Percentiles rank a stretch among this genome's conserved stretches.
phyloP scores from a whole-genome alignment of 2,888 invertebrate species.

The Dichetophora obliterata region DNA sequence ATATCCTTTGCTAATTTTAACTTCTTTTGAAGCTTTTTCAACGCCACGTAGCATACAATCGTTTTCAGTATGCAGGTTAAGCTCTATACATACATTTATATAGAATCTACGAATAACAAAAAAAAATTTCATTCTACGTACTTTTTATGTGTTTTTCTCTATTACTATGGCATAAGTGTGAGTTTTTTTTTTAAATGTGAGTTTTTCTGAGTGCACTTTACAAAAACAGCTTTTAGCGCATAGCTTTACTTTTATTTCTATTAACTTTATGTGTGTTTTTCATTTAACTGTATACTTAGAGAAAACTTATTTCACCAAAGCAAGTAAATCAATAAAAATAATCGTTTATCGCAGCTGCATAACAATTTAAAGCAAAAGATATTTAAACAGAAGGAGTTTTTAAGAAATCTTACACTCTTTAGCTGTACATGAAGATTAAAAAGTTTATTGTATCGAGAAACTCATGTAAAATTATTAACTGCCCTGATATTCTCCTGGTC shows the following conservation, averaged over 20 bases:
- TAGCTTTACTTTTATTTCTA: neutral
- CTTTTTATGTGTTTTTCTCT: neutral
- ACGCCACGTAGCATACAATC: neutral
- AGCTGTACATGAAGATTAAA: too few species aligned
- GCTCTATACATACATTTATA: too few species aligned
- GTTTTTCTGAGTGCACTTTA: neutral
- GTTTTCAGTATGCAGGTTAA: neutral
- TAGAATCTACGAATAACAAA: neutral
- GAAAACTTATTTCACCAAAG: neutral
- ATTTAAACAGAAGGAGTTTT: too few species aligned
- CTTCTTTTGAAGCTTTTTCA: neutral
- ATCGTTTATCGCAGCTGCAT: too few species aligned
- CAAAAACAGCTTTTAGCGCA: conserved; percentile 1
- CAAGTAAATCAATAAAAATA: too few species aligned
- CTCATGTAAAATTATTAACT: too few species aligned
- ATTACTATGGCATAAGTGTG: too few species aligned
- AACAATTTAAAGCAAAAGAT: too few species aligned
- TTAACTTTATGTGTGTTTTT: neutral
- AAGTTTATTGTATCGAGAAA: too few species aligned
- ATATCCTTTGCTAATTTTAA: neutral
- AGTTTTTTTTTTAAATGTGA: neutral
- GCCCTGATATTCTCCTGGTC: too few species aligned
- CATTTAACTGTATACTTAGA: neutral
- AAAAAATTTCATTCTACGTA: neutral
- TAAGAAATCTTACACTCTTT: too few species aligned